Conservation (phyloP, 2,888 invertebrate species). For the Pyrrhosoma nymphula region DNA sequence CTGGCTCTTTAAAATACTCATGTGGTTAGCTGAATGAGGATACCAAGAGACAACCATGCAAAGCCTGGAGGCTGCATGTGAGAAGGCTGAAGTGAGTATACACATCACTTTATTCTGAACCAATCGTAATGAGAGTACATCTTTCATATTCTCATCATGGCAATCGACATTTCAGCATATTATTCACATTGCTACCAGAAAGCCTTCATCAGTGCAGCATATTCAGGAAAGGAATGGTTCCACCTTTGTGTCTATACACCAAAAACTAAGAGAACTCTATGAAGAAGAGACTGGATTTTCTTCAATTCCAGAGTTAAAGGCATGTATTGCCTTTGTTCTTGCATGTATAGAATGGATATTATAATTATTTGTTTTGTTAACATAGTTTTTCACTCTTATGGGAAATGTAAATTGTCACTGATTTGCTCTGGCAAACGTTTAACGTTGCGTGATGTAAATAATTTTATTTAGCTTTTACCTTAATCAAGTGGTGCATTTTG, state of each 20-base stretch:
- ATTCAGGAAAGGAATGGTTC: slow-evolving; percentile 70
- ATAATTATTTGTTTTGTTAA: neutral
- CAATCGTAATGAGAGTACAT: neutral
- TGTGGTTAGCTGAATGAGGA: slow-evolving; percentile 78
- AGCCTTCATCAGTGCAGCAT: slow-evolving; percentile 71
- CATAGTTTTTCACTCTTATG: neutral
- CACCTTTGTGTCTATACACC: slow-evolving; percentile 76
- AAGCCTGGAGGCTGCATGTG: slow-evolving; percentile 84
- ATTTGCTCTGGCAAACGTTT: neutral
- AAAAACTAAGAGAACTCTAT: slow-evolving; percentile 77
- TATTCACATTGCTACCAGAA: slow-evolving; percentile 72
- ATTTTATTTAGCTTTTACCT: neutral
- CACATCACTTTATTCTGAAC: neutral
- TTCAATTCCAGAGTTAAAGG: slow-evolving; percentile 63
- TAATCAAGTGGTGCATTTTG: too few species aligned
- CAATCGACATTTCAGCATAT: slow-evolving; percentile 71
- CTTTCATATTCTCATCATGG: slow-evolving; percentile 10
- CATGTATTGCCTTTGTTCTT: neutral
- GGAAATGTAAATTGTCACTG: neutral
- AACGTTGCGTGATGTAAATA: neutral
- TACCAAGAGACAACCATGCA: slow-evolving; percentile 81
- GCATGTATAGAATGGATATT: neutral
- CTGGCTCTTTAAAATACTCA: slow-evolving; percentile 71
- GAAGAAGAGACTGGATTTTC: slow-evolving; percentile 75
- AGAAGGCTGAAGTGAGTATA: slow-evolving; percentile 83